phyloP scores from a whole-genome alignment of 2,797 vertebrate genomes.

The Vultur gryphus region DNA sequence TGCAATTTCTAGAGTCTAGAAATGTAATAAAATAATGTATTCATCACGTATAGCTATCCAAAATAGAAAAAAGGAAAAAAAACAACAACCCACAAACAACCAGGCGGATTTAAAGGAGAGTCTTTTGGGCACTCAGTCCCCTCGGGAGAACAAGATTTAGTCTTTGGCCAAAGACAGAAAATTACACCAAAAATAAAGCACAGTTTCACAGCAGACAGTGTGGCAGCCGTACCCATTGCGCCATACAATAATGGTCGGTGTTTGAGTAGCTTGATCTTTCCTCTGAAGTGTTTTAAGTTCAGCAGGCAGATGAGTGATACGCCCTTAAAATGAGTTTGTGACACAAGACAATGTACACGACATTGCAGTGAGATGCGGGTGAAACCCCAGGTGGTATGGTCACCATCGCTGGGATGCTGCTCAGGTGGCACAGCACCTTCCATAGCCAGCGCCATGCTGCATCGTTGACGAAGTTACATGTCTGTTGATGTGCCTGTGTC shows the following conservation, averaged over 20 bases:
- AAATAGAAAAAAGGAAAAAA: background rate
- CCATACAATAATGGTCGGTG: fast-evolving
- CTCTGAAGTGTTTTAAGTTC: background rate
- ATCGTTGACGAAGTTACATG: fast-evolving
- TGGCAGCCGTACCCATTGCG: fast-evolving
- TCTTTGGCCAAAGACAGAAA: background rate
- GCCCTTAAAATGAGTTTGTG: background rate
- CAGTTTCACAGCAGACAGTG: fast-evolving
- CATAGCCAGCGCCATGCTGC: fast-evolving
- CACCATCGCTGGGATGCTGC: fast-evolving
- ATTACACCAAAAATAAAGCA: background rate
- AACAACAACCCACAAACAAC: background rate
- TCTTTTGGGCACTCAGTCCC: background rate
- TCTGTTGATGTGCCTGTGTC: background rate
- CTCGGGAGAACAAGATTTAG: background rate
- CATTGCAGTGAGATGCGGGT: fast-evolving
- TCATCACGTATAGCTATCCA: background rate
- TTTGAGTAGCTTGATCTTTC: background rate
- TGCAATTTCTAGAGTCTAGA: background rate
- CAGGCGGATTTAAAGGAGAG: background rate
- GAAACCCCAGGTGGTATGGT: fast-evolving
- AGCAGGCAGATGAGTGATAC: background rate
- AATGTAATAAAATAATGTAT: background rate
- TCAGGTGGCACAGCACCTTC: no score
- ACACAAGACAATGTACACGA: fast-evolving